A percentile compares a stretch with the other conserved stretches of the same genome.
These are phyloP conservation scores for Ahaetulla prasina DNA, from an alignment of 2,113 vertebrate genomes.

Conservation along the genomic window DNA sequence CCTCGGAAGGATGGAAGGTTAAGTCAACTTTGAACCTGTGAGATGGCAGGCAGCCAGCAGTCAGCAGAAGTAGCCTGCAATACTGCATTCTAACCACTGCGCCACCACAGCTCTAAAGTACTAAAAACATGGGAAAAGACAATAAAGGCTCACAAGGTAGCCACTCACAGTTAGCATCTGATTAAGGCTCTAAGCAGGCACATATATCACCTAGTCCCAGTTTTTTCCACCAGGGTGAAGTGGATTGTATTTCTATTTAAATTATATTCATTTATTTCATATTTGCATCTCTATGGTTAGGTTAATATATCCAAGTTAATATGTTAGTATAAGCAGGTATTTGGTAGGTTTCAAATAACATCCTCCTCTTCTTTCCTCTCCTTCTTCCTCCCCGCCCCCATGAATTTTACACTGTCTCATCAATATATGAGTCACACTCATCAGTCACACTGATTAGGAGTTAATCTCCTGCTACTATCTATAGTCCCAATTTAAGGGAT, in stretches of 20 bases:
- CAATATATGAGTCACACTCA: neutral
- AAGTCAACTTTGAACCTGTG: too few relatives aligned
- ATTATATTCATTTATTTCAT: neutral
- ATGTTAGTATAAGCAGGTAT: neutral
- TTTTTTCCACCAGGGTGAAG: neutral
- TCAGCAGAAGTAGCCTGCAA: too few relatives aligned
- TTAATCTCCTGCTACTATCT: neutral
- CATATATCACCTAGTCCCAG: neutral
- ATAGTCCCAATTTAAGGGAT: neutral
- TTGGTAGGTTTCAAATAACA: neutral
- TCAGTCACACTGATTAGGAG: neutral
- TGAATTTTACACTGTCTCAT: neutral
- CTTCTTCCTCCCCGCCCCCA: neutral
- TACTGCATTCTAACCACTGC: too few relatives aligned
- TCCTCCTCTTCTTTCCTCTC: neutral
- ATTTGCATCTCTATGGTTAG: neutral
- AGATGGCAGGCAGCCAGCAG: too few relatives aligned
- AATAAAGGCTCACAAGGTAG: neutral
- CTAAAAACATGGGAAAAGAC: neutral
- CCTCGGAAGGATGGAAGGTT: too few relatives aligned
- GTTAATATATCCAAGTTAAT: neutral
- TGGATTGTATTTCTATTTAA: neutral
- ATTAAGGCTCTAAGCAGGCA: neutral
- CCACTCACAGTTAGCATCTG: neutral
- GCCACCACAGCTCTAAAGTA: neutral